Base-by-base conservation (phyloP, 2,113 vertebrate species). In the Colinus virginianus region DNA sequence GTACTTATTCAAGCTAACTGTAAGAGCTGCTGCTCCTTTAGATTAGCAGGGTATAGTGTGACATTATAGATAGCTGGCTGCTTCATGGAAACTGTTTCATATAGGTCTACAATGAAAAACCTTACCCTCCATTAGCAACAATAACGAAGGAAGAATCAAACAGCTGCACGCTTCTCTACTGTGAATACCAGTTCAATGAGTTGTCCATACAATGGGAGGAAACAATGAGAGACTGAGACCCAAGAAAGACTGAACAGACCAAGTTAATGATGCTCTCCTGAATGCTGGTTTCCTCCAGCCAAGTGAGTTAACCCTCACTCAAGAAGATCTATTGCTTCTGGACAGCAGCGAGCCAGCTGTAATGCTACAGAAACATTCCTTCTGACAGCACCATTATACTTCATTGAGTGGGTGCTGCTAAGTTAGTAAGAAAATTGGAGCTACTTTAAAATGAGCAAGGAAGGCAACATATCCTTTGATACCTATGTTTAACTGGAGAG, bases 1-100 rank as follows among this genome's bases (percentile, higher is more conserved):
- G 14, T 38, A 75, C 28, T 36, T 23, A 64, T 5, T 36, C 25
- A 64, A 59, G 36, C 16, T 56, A 28, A 6, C 26, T 0, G 0
- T 9, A 61, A 79, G 16, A 79, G 42, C 70, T 72, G 16, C 26
- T 36, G 9, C 6, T 9, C 26, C 34, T 70, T 69, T 22, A 66
- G 48, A 25, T 59, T 7, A 53, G 7, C 10, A 19, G 4, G 13
- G 51, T 70, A 63, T 12, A 23, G 9, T 46, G 30, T 23, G 34
- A 66, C 13, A 32, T 7, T 62, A 22, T 4, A n/a, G 9, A 17
- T 34, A 40, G 58, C 15, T 34, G 30, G 7, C 26, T 77, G 40
- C 48, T 61, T 53, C 11, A 46, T 42, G 17, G 19, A n/a, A 42
- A 51, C 28, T 78, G 9, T 16, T 78, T 49, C 38, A 36, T 30